A percentile compares a stretch with the other conserved stretches of the same genome.
These are phyloP conservation scores for Cyanoramphus novaezelandiae DNA, from an alignment of 2,113 vertebrate genomes.

Conservation along the genomic window DNA sequence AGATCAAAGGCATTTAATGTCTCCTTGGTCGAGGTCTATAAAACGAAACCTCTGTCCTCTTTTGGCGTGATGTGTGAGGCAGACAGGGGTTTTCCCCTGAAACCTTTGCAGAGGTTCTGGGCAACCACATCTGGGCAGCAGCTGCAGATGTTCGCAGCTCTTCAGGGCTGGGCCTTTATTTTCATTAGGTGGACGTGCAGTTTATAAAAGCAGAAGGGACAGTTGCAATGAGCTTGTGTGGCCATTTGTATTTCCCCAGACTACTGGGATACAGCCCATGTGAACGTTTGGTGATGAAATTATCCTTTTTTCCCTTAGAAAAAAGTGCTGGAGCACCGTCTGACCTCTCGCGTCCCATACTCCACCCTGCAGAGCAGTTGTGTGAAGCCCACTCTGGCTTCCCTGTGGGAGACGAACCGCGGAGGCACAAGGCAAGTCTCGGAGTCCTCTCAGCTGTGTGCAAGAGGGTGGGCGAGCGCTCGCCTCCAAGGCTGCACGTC, in stretches of 20 bases:
- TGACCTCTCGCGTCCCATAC: neutral
- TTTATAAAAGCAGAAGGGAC: neutral
- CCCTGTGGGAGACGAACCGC: neutral
- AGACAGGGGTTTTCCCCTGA: neutral
- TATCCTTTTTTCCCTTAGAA: neutral
- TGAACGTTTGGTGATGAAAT: neutral
- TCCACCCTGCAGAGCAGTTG: neutral
- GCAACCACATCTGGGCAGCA: slow-evolving; percentile 48
- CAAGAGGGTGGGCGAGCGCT: neutral
- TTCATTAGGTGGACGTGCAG: neutral
- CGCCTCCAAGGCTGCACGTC: neutral
- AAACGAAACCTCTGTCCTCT: neutral
- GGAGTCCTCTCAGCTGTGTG: neutral
- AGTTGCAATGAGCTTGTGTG: neutral
- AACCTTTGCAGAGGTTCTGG: neutral
- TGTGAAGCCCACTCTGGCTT: neutral
- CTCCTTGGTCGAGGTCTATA: neutral
- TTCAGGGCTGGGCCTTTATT: neutral
- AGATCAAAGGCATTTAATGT: neutral
- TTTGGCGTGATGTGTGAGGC: neutral
- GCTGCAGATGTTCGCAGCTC: slow-evolving; percentile 31
- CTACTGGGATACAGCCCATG: neutral
- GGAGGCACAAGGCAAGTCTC: neutral
- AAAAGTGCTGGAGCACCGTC: neutral
- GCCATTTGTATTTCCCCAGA: neutral